A percentile compares a stretch with the other conserved stretches of the same genome.
Conservation (phyloP, 1,140 invertebrate genomes). For the Brachionus rubens region DNA sequence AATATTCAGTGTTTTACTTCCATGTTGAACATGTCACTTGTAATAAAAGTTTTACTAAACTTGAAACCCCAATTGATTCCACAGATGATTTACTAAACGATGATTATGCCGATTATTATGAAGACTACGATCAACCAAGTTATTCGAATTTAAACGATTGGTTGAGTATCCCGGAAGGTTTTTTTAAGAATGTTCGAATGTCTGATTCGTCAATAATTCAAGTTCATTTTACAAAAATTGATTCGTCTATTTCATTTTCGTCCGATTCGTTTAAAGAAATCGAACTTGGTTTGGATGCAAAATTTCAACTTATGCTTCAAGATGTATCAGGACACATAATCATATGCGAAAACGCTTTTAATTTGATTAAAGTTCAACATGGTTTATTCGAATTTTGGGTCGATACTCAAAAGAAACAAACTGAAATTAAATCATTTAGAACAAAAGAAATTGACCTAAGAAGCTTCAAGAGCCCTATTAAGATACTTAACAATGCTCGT, state of each 20-base stretch:
- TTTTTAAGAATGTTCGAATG: slow-evolving; percentile 42
- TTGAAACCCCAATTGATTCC: no score
- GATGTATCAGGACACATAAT: slow-evolving; percentile 6
- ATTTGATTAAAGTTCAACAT: slow-evolving; percentile 21
- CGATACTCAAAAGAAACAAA: neutral
- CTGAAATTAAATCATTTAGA: neutral
- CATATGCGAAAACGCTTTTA: slow-evolving; percentile 15
- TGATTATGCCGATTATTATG: slow-evolving; percentile 9
- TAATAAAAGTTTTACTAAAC: no score
- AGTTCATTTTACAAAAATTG: slow-evolving; percentile 28
- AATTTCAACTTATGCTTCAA: slow-evolving; percentile 34
- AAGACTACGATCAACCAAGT: neutral
- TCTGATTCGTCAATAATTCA: slow-evolving; percentile 7
- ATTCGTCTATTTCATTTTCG: slow-evolving; percentile 1
- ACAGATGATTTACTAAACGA: no score
- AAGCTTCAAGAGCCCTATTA: neutral
- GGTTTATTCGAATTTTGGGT: slow-evolving; percentile 24
- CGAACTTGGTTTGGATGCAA: neutral
- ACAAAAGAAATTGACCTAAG: neutral
- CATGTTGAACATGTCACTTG: slow-evolving; percentile 15
- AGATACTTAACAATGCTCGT: neutral
- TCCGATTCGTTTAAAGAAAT: slow-evolving; percentile 2
- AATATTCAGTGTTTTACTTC: slow-evolving; percentile 44
- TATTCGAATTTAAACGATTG: neutral
- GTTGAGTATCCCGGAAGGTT: slow-evolving; percentile 27